Percentiles rank a stretch among this genome's conserved stretches.
Conservation (phyloP, 2,797 vertebrate species). For the Podarcis lilfordi region DNA sequence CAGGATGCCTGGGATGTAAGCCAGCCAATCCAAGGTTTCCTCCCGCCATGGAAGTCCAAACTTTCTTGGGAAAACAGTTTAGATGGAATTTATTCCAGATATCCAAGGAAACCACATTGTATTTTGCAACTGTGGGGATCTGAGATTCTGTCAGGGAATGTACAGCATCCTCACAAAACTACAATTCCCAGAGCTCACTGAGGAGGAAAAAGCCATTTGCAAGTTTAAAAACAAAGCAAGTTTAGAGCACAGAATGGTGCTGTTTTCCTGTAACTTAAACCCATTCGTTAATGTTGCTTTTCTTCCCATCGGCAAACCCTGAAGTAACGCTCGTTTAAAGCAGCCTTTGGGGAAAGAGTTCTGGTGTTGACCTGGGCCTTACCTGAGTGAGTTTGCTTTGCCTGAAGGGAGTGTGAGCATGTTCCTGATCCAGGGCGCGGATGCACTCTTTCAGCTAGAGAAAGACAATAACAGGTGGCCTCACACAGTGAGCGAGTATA, state of each 20-base stretch:
- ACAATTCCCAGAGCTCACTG: no score
- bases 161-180: not conserved
- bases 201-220: no score
- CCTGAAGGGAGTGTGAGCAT: slow-evolving; percentile 89
- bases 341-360: not conserved
- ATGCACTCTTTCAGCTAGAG: slow-evolving; percentile 93
- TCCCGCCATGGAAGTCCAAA: not conserved
- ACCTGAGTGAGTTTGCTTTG: slow-evolving; percentile 95
- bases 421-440: slow-evolving; percentile 89
- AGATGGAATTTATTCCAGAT: not conserved
- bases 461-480: not conserved
- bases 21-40: not conserved
- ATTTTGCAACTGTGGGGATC: not conserved
- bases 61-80: not conserved
- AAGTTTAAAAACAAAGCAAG: not conserved
- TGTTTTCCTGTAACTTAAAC: not conserved
- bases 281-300: not conserved
- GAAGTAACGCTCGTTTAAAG: not conserved
- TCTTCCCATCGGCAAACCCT: not conserved
- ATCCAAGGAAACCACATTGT: not conserved
- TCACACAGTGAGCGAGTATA: not conserved
- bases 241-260: not conserved
- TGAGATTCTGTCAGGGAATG: not conserved
- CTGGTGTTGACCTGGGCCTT: slow-evolving; percentile 40
- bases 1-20: not conserved